These are phyloP conservation scores for Melanocharis versteri DNA, from an alignment of 2,113 vertebrate species.

Conservation along the genomic window DNA sequence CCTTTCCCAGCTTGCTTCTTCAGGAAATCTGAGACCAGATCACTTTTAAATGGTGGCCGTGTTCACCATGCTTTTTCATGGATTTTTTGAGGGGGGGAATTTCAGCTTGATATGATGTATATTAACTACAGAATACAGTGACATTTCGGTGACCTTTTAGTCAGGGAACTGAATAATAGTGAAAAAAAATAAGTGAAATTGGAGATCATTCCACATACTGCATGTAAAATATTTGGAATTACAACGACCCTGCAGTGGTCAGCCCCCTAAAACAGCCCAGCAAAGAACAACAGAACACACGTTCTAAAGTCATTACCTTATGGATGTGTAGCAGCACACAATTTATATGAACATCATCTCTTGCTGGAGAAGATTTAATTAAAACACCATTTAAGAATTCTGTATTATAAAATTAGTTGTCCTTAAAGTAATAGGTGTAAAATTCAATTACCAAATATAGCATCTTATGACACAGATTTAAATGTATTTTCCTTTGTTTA, in stretches of 20 bases:
- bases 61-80: neutral
- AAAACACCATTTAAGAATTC: neutral
- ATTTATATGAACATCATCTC: neutral
- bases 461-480: neutral
- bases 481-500: neutral
- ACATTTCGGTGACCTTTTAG: neutral
- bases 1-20: neutral
- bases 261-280: neutral
- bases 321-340: neutral
- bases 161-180: neutral
- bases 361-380: neutral
- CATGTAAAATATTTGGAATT: neutral
- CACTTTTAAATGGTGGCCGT: neutral
- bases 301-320: neutral
- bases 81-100: neutral
- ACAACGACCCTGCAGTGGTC: neutral
- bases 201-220: neutral
- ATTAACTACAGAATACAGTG: neutral
- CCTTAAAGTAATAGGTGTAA: neutral
- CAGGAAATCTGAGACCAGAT: neutral
- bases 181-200: neutral
- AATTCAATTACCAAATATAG: neutral
- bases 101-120: neutral
- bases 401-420: neutral
- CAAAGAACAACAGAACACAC: neutral